Conservation (phyloP, 1,140 invertebrate genomes). For the Aleiodes sp. region DNA sequence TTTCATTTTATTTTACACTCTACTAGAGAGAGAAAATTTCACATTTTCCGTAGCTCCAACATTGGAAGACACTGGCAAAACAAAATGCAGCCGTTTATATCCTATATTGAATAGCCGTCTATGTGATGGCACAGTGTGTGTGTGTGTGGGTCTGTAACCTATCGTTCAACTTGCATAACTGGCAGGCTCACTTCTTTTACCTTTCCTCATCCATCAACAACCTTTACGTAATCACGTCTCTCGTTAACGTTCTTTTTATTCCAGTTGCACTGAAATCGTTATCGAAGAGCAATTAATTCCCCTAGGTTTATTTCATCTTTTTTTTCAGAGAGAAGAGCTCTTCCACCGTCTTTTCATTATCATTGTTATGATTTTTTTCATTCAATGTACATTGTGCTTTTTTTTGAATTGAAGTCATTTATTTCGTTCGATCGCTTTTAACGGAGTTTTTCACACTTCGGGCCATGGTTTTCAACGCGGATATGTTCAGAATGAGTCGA, state of each 20-base stretch:
- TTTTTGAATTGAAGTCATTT: too few species aligned
- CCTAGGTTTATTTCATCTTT: background rate
- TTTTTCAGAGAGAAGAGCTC: too few species aligned
- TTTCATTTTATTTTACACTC: too few species aligned
- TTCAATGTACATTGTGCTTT: too few species aligned
- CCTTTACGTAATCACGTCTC: conserved; percentile 36
- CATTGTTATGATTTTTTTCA: background rate
- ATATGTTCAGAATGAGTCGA: too few species aligned
- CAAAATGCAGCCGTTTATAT: background rate
- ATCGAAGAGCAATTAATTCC: conserved; percentile 35
- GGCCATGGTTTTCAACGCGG: too few species aligned
- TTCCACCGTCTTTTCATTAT: background rate
- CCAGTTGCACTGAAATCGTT: conserved; percentile 14
- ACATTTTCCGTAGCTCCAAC: background rate
- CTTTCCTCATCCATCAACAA: conserved; percentile 14
- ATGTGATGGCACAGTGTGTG: background rate
- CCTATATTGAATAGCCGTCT: conserved; percentile 1
- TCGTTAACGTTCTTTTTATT: conserved; percentile 29
- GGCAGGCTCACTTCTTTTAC: background rate
- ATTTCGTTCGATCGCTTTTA: too few species aligned
- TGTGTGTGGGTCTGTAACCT: too few species aligned
- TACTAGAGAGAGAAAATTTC: too few species aligned
- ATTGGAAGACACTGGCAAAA: too few species aligned
- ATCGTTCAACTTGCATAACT: too few species aligned
- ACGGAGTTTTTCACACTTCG: too few species aligned